A percentile compares a stretch with the other conserved stretches of the same genome.
Conservation (phyloP, 2,888 invertebrate genomes). For the Endomychus coccineus region DNA sequence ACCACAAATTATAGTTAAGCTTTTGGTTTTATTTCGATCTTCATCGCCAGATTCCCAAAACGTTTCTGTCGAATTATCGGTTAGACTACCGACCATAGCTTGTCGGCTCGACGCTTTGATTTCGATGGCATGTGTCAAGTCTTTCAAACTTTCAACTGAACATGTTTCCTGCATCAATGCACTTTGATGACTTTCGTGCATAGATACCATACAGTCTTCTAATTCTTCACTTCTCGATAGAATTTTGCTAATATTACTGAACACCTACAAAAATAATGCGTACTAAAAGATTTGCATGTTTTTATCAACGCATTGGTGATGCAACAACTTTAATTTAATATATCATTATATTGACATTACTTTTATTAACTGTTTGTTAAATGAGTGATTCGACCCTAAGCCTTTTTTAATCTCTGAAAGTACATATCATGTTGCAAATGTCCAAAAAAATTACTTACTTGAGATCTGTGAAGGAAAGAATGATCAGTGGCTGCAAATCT, state of each 20-base stretch:
- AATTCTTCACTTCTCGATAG: slow-evolving; percentile 86
- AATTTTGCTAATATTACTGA: slow-evolving; percentile 93
- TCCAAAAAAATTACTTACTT: too few relatives aligned
- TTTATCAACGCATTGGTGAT: too few relatives aligned
- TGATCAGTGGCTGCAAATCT: slow-evolving; percentile 85
- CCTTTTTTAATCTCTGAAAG: too few relatives aligned
- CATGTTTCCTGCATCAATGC: slow-evolving; percentile 42
- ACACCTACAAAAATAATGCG: slow-evolving; percentile 49
- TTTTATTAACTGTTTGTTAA: background rate
- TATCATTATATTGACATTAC: too few relatives aligned
- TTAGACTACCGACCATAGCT: slow-evolving; percentile 88
- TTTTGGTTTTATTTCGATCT: slow-evolving; percentile 87
- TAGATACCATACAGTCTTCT: slow-evolving; percentile 51
- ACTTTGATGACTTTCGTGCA: slow-evolving; percentile 54
- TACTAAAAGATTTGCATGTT: background rate
- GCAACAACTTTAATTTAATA: too few relatives aligned
- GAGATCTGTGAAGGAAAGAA: slow-evolving; percentile 71
- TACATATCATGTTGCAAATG: too few relatives aligned
- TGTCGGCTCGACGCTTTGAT: slow-evolving; percentile 87
- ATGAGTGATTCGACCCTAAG: background rate
- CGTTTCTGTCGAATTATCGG: slow-evolving; percentile 92
- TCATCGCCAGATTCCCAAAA: slow-evolving; percentile 99
- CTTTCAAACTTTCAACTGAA: slow-evolving; percentile 59
- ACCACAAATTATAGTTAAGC: slow-evolving; percentile 61
- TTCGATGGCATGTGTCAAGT: slow-evolving; percentile 68